These are phyloP conservation scores for Rhamnusium bicolor DNA, from an alignment of 2,888 invertebrate species.

Conservation along the genomic window DNA sequence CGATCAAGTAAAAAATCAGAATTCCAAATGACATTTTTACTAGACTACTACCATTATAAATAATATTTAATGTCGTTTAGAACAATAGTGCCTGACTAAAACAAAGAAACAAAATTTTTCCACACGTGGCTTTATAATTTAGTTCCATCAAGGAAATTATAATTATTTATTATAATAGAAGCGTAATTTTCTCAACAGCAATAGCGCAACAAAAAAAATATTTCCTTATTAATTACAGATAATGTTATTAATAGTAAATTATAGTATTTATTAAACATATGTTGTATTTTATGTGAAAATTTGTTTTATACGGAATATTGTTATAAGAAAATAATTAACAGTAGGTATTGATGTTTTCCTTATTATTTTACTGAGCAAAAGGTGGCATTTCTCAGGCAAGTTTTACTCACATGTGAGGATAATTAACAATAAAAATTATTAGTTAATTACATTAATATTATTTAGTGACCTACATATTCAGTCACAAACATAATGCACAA, in stretches of 20 bases:
- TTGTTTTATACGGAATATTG: not conserved
- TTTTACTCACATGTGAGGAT: not conserved
- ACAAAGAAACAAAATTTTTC: too few relatives aligned
- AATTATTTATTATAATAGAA: too few relatives aligned
- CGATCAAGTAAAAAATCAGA: too few relatives aligned
- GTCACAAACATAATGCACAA: not conserved
- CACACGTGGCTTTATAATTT: too few relatives aligned
- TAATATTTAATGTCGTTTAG: too few relatives aligned
- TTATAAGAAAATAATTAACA: not conserved
- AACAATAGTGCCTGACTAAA: too few relatives aligned
- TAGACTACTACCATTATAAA: too few relatives aligned
- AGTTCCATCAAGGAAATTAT: too few relatives aligned
- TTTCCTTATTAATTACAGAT: not conserved
- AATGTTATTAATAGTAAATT: conserved; percentile 1
- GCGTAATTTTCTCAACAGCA: not conserved
- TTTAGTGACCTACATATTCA: not conserved
- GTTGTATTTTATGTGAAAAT: conserved; percentile 8
- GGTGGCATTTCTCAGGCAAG: not conserved
- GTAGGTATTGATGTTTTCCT: conserved; percentile 3
- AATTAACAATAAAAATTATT: not conserved
- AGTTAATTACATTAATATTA: not conserved
- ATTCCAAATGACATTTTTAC: too few relatives aligned
- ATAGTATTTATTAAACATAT: not conserved
- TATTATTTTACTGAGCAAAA: conserved; percentile 6
- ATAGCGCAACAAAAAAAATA: not conserved